These are phyloP conservation scores for Acanthosepion pharaonis DNA, from an alignment of 2,888 invertebrate species.

Conservation along the genomic window DNA sequence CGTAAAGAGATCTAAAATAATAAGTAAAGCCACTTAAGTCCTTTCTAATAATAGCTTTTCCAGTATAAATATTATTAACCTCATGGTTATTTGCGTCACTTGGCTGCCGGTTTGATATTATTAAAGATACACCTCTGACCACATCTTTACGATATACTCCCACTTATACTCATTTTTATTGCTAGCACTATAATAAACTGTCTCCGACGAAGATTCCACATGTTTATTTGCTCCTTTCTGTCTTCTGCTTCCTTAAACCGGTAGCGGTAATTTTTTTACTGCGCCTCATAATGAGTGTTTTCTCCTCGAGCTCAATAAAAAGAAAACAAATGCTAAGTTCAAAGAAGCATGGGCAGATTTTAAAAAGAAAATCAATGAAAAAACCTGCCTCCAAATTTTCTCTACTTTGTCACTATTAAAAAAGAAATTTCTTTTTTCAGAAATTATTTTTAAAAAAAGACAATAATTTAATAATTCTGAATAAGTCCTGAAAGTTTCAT, in stretches of 20 bases:
- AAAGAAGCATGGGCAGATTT: too few relatives aligned
- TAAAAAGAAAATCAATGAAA: too few relatives aligned
- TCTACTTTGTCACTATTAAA: too few relatives aligned
- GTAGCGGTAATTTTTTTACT: neutral
- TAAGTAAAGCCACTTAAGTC: neutral
- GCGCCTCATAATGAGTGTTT: too few relatives aligned
- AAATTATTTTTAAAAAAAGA: too few relatives aligned
- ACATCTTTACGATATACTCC: neutral
- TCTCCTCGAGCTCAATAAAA: too few relatives aligned
- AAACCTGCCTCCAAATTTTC: too few relatives aligned
- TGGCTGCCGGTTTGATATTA: neutral
- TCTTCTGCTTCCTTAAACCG: neutral
- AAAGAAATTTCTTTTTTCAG: too few relatives aligned
- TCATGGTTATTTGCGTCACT: constrained; percentile 33
- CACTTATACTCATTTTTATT: neutral
- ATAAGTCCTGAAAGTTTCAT: too few relatives aligned
- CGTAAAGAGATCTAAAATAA: neutral
- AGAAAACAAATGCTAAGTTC: too few relatives aligned
- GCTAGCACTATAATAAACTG: neutral
- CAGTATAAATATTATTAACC: neutral
- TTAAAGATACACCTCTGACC: neutral
- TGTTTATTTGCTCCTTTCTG: neutral
- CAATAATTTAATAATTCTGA: too few relatives aligned
- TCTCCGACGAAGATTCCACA: neutral
- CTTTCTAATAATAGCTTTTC: neutral